Evolutionary conservation across 2,888 invertebrate species (phyloP), one percentile per base, ranked within the genome.

Genomic region (Neria commutata): DNA sequence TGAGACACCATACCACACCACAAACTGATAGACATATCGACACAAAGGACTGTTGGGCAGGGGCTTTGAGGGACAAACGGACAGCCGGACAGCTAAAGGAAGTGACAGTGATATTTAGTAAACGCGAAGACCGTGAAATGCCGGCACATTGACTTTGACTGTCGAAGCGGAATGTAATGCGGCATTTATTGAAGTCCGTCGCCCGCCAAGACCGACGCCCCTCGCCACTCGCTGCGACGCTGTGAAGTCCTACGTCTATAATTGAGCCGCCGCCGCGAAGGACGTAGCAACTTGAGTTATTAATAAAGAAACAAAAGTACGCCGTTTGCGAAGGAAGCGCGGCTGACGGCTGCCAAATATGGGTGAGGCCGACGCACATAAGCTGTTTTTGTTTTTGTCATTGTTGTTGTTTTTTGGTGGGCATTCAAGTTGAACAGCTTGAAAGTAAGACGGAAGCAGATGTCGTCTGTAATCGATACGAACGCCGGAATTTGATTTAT

Each of bases 151-250:
- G 37, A 8, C 37, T 37, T 37, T 37, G 58, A 61, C 59, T 62
- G 54, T 52, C 61, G 64, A 61, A 63, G 64, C 53, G 55, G 55
- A 65, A 59, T 58, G 50, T 55, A 59, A n/a, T n/a, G n/a, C 37
- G 37, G 56, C 59, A 53, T 56, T 46, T 56, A 54, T 54, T 56
- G 46, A 62, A 59, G 54, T 62, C 54, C 56, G 50, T 53, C 59
- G 50, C 53, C 46, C 53, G 53, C 56, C 14, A 37, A 56, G n/a
- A n/a, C n/a, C n/a, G n/a, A n/a, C n/a, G n/a, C n/a, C n/a, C n/a
- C n/a, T n/a, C n/a, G n/a, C n/a, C n/a, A n/a, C n/a, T n/a, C n/a
- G n/a, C n/a, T n/a, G n/a, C n/a, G n/a, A n/a, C n/a, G n/a, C n/a
- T n/a, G n/a, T n/a, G n/a, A n/a, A 59, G 50, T 59, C 59, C 29